Conservation (phyloP, 2,888 invertebrate species). For the Drosophila conformis region DNA sequence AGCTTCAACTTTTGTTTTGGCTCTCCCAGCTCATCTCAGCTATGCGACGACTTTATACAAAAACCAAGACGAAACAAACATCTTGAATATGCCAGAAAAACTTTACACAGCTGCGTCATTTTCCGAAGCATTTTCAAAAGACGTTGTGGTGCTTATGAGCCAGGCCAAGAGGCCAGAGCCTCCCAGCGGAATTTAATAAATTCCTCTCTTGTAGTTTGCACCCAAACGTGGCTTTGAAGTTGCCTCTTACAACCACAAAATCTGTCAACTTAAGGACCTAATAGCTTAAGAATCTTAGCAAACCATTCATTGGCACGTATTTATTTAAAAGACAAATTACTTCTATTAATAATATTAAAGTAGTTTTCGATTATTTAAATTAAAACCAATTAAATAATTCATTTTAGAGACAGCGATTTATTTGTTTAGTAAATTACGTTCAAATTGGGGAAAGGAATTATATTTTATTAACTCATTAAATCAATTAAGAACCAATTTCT, state of each 20-base stretch:
- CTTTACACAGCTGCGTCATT: constrained; percentile 61
- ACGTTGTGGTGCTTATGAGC: constrained; percentile 26
- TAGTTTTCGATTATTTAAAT: not conserved
- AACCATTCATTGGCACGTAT: constrained; percentile 20
- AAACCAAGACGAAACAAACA: constrained; percentile 49
- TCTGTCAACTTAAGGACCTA: constrained; percentile 12
- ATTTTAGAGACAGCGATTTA: not conserved
- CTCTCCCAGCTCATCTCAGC: constrained; percentile 12
- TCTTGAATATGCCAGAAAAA: constrained; percentile 68
- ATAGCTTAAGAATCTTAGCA: constrained; percentile 2
- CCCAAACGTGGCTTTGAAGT: constrained; percentile 64
- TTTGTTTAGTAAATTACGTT: not conserved
- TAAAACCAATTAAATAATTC: not conserved
- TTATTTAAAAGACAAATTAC: not conserved
- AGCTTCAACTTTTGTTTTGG: constrained; percentile 32
- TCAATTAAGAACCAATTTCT: not conserved
- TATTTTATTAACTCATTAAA: not conserved
- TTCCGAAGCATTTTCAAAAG: constrained; percentile 56
- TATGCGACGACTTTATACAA: constrained; percentile 44
- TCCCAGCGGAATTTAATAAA: constrained; percentile 72
- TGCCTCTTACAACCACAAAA: constrained; percentile 36
- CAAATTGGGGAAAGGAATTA: not conserved
- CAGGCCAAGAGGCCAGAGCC: constrained; percentile 21
- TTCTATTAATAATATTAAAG: not conserved
- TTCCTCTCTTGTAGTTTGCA: constrained; percentile 53